Percentiles rank a stretch among this genome's conserved stretches.
phyloP scores from a whole-genome alignment of 1,140 invertebrate genomes.

The Centruroides vittatus region DNA sequence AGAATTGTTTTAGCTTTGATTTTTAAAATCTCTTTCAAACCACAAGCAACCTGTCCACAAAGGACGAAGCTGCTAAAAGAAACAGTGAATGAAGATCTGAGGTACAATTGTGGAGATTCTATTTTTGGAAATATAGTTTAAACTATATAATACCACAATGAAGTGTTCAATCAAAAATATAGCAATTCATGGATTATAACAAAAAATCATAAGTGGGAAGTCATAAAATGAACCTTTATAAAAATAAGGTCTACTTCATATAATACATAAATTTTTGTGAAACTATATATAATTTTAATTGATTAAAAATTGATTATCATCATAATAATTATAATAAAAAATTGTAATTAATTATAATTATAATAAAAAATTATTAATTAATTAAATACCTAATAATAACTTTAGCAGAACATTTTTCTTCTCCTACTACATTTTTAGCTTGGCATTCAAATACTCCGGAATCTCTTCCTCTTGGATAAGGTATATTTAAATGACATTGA shows the following conservation, averaged over 20 bases:
- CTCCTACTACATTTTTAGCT: constrained; percentile 63
- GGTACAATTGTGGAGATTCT: neutral
- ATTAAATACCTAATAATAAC: constrained; percentile 30
- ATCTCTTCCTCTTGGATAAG: constrained; percentile 49
- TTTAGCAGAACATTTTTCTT: constrained; percentile 55
- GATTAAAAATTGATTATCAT: neutral
- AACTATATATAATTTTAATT: too few relatives aligned
- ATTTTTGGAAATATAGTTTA: too few relatives aligned
- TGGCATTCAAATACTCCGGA: constrained; percentile 58
- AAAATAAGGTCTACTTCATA: too few relatives aligned
- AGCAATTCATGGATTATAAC: too few relatives aligned
- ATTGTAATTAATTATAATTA: too few relatives aligned
- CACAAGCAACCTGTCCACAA: neutral
- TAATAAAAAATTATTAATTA: too few relatives aligned
- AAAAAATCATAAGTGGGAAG: too few relatives aligned
- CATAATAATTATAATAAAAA: constrained; percentile 11
- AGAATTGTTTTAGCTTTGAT: neutral
- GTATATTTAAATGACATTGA: constrained; percentile 54
- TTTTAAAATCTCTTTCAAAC: neutral
- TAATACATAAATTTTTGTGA: too few relatives aligned
- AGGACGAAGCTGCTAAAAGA: neutral
- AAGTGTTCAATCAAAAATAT: too few relatives aligned
- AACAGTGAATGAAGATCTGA: neutral
- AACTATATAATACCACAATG: too few relatives aligned
- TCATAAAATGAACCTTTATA: too few relatives aligned